Evolutionary conservation across 92 coral and sea anemone species (phyloP).

Genomic region (Bergia puertoricense): DNA sequence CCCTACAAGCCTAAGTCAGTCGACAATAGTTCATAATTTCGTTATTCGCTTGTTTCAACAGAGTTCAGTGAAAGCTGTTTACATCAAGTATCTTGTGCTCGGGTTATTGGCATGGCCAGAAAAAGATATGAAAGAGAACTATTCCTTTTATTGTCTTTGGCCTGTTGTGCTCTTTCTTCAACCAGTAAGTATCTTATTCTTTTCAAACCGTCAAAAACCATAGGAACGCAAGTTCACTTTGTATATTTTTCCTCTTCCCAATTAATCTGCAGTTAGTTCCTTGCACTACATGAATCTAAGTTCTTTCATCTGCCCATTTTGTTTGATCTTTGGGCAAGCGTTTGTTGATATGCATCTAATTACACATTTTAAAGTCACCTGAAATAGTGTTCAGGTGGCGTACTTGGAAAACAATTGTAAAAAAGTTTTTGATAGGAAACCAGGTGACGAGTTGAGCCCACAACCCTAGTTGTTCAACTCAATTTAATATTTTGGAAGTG

Average conservation of each 20-base stretch:
- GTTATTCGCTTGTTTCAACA: not conserved
- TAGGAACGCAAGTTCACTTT: not conserved
- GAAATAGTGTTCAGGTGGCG: not conserved
- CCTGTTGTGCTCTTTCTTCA: not conserved
- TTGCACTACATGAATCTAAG: too few species aligned
- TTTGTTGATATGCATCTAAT: not conserved
- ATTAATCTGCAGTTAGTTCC: not conserved
- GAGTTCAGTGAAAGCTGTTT: not conserved
- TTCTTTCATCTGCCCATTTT: too few species aligned
- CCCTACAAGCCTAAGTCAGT: not conserved
- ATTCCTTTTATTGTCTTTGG: not conserved
- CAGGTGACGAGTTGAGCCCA: too few species aligned
- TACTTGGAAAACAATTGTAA: not conserved
- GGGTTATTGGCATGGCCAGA: not conserved
- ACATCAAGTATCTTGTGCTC: not conserved
- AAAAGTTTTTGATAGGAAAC: not conserved
- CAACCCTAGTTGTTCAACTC: not conserved
- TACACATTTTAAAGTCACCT: not conserved
- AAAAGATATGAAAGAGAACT: not conserved
- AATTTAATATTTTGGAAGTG: too few species aligned
- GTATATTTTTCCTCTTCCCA: not conserved
- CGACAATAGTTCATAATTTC: not conserved
- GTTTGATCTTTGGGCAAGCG: not conserved
- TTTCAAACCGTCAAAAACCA: not conserved
- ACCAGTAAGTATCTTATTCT: slow-evolving; percentile 19